Base-by-base conservation (phyloP, 2,888 invertebrate species). In the Apodemia mormo region DNA sequence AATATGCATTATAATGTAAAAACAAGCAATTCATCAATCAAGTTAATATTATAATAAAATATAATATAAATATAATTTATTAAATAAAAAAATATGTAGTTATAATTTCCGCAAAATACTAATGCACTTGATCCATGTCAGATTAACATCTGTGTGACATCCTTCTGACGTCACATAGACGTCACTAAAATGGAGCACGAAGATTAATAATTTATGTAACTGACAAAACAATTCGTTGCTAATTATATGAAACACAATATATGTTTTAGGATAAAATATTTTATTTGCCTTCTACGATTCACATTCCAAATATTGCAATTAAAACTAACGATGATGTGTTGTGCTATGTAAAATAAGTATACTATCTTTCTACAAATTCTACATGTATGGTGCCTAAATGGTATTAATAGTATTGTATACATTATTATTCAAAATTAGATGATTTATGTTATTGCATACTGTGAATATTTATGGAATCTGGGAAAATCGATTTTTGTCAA, bases 351-450 rank as follows among this genome's bases (percentile, higher is more conserved):
- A 61, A 61, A 9, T 61, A 49, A 69, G 45, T 69, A 65, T 65
- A 45, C 22, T 22, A 22, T 66, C 70, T 61, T 70, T 65, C 56
- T 72, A 71, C 37, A 30, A 71, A 74, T 69, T 74, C 61, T 75
- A 40, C 40, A 40, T 49, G 71, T 69, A 70, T 76, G 80, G 79
- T 76, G 80, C 75, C 77, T 78, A 78, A 72, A 67, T 71, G 75
- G 73, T 74, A 61, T 49, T 49, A 14, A 12, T 45, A 12, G 1
- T 14, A 40, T 56, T 56, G 52, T 69, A 68, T 5, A 67, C 54
- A 45, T 49, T 64, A 64, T 37, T 56, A 9, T 61, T 61, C 61
- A 30, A 33, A 33, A 61, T 10, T 61, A 33, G 61, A 61, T 33
- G 7, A 61, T 33, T 58, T 58, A 33, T 30, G 29, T 58, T 58